Base-by-base conservation (phyloP, 2,888 invertebrate species). In the Byasa hedistus region DNA sequence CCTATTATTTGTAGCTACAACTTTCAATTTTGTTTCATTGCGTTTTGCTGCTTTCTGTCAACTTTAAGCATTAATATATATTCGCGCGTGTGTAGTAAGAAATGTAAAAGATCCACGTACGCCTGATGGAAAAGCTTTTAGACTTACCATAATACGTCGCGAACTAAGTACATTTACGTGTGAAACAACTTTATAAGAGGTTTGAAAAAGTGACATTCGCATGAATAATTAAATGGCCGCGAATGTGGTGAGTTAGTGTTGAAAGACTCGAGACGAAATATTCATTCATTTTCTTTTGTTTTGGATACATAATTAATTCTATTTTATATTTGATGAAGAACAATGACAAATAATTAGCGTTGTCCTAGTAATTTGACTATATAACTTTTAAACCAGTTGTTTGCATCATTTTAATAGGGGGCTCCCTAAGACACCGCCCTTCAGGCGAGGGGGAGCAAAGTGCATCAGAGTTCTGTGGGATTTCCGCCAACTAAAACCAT, bases 81-180 rank as follows among this genome's bases (percentile, higher is more conserved):
- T n/a, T 54, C 52, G 3, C 12, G 22, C 22, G n/a, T 23, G 52
- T 39, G 39, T 39, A 39, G 39, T 22, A 54, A 54, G 21, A 22
- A 48, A n/a, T 48, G 48, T 48, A 48, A 48, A n/a, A 48, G 48
- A 48, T 48, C 48, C 48, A 48, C 48, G n/a, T 48, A 48, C 48
- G 48, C 4, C 48, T 48, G 52, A 65, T 64, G 66, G 70, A 72
- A 62, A 23, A 61, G 52, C 44, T 60, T 60, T 60, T 48, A 27
- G 22, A 48, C 48, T 58, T 58, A 36, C 23, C 56, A 56, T 22
- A 54, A 21, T 54, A 54, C 22, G 56, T 56, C 56, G 22, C 56
- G 15, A 12, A 56, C 56, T 56, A 56, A 56, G 56, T 56, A 56
- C 56, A 56, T 56, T 56, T 56, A 27, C 27, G 56, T 56, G 56